Evolutionary conservation across 2,888 invertebrate species (phyloP).

Genomic region (Chrysolina oricalcia): DNA sequence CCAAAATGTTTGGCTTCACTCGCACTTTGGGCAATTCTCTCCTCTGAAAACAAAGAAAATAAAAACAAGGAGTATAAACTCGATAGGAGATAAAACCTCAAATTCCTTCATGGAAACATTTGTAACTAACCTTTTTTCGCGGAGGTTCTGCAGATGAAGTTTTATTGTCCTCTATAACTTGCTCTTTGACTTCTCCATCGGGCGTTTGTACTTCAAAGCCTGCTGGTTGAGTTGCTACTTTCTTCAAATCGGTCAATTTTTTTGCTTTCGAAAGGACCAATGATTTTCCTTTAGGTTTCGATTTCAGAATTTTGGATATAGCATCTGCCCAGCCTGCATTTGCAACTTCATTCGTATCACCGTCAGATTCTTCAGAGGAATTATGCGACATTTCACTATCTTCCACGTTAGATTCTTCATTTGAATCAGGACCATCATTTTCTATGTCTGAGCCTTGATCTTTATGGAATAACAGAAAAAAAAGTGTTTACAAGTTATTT

Average conservation of each 20-base stretch:
- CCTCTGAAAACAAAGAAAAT: slow-evolving; percentile 74
- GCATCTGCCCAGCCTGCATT: slow-evolving; percentile 89
- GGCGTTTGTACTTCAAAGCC: slow-evolving; percentile 79
- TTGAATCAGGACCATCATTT: neutral
- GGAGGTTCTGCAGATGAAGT: slow-evolving; percentile 66
- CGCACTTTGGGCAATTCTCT: slow-evolving; percentile 78
- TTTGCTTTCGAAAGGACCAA: slow-evolving; percentile 87
- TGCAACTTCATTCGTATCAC: slow-evolving; percentile 61
- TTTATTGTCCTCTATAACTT: slow-evolving; percentile 69
- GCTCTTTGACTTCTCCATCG: slow-evolving; percentile 74
- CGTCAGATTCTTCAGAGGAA: slow-evolving; percentile 34
- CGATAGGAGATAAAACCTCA: too few relatives aligned
- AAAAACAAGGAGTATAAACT: slow-evolving; percentile 22
- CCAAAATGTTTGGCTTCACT: slow-evolving; percentile 83
- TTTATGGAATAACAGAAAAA: neutral
- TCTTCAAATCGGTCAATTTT: slow-evolving; percentile 76
- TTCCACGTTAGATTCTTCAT: neutral
- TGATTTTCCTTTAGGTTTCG: slow-evolving; percentile 83
- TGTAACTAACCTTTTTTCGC: slow-evolving; percentile 63
- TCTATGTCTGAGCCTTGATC: neutral
- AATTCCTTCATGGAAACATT: neutral
- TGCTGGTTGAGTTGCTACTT: slow-evolving; percentile 71
- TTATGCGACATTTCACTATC: slow-evolving; percentile 29
- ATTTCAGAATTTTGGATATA: slow-evolving; percentile 84
- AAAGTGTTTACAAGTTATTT: too few relatives aligned